These are phyloP conservation scores for Helogale parvula DNA, from an alignment of 2,113 vertebrate genomes.

Conservation along the genomic window DNA sequence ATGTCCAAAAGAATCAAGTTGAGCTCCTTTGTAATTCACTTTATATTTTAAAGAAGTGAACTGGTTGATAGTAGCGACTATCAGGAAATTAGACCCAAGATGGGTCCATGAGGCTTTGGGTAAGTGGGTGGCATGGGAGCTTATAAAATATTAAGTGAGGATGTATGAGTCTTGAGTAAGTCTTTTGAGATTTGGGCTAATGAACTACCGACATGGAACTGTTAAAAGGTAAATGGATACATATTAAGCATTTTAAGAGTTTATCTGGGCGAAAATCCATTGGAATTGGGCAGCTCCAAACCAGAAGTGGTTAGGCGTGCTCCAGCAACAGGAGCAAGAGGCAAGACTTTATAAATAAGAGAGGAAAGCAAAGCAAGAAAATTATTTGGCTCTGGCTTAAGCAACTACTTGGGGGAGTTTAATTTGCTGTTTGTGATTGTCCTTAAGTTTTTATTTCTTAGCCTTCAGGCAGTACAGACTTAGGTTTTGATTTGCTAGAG, in stretches of 20 bases:
- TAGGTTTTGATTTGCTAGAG: neutral
- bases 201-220: neutral
- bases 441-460: neutral
- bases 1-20: neutral
- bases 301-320: neutral
- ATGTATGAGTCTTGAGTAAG: neutral
- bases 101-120: neutral
- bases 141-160: neutral
- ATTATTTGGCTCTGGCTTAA: neutral
- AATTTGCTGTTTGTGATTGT: neutral
- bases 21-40: neutral
- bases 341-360: neutral
- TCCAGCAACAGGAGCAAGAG: neutral
- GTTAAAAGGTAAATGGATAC: neutral
- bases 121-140: neutral
- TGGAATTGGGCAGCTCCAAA: neutral
- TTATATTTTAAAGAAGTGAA: constrained; percentile 16
- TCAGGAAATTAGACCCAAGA: neutral
- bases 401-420: neutral
- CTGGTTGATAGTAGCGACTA: neutral
- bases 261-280: neutral
- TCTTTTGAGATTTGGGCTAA: neutral
- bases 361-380: neutral
- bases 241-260: neutral
- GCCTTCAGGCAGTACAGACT: neutral